Conservation (phyloP, 2,888 invertebrate genomes). For the Harpalus rufipes region DNA sequence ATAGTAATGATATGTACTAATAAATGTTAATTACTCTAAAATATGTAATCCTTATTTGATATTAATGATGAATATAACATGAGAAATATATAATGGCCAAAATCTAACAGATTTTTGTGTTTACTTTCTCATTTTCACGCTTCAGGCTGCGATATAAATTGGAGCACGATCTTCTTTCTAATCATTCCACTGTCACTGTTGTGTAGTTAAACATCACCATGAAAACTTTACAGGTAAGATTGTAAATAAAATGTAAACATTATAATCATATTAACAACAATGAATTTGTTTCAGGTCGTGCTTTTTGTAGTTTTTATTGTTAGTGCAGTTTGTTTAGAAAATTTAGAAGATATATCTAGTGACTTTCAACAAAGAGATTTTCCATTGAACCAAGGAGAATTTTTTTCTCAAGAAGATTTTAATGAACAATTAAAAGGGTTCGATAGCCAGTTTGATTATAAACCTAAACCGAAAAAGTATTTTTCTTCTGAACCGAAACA, state of each 20-base stretch:
- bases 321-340: neutral
- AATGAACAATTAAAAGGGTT: neutral
- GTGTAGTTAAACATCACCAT: slow-evolving; percentile 50
- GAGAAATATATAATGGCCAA: slow-evolving; percentile 47
- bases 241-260: slow-evolving; percentile 8
- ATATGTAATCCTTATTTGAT: slow-evolving; percentile 18
- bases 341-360: slow-evolving; percentile 11
- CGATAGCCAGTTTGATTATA: slow-evolving; percentile 4
- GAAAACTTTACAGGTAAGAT: slow-evolving; percentile 41
- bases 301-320: slow-evolving; percentile 18
- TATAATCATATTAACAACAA: neutral
- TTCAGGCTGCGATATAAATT: slow-evolving; percentile 55
- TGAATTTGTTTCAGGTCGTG: slow-evolving; percentile 42
- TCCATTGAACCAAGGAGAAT: slow-evolving; percentile 24
- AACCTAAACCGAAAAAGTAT: slow-evolving; percentile 16
- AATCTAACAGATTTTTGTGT: slow-evolving; percentile 19
- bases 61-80: slow-evolving; percentile 52
- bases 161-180: slow-evolving; percentile 12
- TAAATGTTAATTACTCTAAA: neutral
- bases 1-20: neutral
- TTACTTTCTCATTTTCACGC: slow-evolving; percentile 58
- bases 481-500: slow-evolving; percentile 3
- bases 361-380: slow-evolving; percentile 9
- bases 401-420: neutral
- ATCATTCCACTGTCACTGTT: slow-evolving; percentile 56